These are phyloP conservation scores for Pinctada fucata DNA, from an alignment of 2,888 invertebrate species.

Conservation along the genomic window DNA sequence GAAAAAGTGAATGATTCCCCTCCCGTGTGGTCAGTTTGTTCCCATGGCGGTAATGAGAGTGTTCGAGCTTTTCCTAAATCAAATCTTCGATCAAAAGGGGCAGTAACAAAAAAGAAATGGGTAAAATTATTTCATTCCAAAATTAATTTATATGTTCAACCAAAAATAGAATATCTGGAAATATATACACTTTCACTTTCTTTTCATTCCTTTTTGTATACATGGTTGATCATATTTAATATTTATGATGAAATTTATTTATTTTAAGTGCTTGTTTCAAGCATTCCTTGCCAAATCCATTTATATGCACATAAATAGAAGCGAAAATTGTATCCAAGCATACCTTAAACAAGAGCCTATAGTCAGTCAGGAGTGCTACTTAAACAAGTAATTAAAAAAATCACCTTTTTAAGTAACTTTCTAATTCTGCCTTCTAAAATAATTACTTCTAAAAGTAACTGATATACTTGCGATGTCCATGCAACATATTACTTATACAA, in stretches of 20 bases:
- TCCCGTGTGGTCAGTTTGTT: slow-evolving; percentile 42
- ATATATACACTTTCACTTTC: slow-evolving; percentile 1
- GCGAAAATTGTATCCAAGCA: no score
- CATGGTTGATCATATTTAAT: not conserved
- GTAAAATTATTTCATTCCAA: not conserved
- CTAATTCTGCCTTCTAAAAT: no score
- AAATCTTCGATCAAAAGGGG: not conserved
- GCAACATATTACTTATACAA: no score
- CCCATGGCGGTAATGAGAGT: not conserved
- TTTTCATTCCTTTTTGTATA: not conserved
- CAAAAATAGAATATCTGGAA: not conserved
- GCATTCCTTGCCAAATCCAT: no score
- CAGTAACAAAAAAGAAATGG: not conserved
- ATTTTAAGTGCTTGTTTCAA: no score
- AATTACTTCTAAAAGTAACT: no score
- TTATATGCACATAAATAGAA: no score
- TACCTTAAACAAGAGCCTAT: no score
- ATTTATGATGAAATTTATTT: not conserved
- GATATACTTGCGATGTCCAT: no score
- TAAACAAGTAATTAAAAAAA: no score
- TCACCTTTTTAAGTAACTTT: no score
- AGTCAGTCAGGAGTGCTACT: no score
- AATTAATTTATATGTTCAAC: not conserved
- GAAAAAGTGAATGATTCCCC: slow-evolving; percentile 38
- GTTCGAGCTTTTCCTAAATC: not conserved